phyloP scores from a whole-genome alignment of 2,888 invertebrate species.

The Eilema caniola region DNA sequence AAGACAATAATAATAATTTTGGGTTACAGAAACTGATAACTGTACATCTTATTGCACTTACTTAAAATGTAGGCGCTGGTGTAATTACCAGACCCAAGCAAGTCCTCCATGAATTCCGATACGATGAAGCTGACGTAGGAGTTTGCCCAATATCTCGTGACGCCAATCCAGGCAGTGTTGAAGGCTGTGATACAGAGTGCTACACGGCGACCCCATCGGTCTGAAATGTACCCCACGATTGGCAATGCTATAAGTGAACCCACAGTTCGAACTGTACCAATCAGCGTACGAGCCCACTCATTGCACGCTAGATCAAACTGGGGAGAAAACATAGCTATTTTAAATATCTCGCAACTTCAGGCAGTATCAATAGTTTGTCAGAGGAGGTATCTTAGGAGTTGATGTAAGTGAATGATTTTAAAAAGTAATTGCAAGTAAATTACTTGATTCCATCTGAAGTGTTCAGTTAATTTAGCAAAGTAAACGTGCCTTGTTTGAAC shows the following conservation, averaged over 20 bases:
- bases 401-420: too few species aligned
- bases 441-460: too few species aligned
- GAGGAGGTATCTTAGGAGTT: too few species aligned
- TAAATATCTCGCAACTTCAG: too few species aligned
- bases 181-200: slow-evolving; percentile 87
- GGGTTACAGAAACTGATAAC: neutral
- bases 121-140: slow-evolving; percentile 89
- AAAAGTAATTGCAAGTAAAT: too few species aligned
- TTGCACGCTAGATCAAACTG: slow-evolving; percentile 89
- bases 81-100: slow-evolving; percentile 89
- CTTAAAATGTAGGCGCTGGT: slow-evolving; percentile 90
- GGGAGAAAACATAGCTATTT: neutral
- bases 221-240: slow-evolving; percentile 90
- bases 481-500: too few species aligned
- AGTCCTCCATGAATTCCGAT: slow-evolving; percentile 90
- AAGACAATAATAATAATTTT: too few species aligned
- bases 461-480: too few species aligned
- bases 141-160: slow-evolving; percentile 86
- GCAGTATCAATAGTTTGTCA: too few species aligned
- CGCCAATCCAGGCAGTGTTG: slow-evolving; percentile 88
- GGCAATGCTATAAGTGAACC: slow-evolving; percentile 90
- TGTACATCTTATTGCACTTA: slow-evolving; percentile 57
- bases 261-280: slow-evolving; percentile 91
- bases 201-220: slow-evolving; percentile 89
- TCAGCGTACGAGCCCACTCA: slow-evolving; percentile 90